Evolutionary conservation across 2,113 vertebrate species (phyloP).

Genomic region (Equus quagga): DNA sequence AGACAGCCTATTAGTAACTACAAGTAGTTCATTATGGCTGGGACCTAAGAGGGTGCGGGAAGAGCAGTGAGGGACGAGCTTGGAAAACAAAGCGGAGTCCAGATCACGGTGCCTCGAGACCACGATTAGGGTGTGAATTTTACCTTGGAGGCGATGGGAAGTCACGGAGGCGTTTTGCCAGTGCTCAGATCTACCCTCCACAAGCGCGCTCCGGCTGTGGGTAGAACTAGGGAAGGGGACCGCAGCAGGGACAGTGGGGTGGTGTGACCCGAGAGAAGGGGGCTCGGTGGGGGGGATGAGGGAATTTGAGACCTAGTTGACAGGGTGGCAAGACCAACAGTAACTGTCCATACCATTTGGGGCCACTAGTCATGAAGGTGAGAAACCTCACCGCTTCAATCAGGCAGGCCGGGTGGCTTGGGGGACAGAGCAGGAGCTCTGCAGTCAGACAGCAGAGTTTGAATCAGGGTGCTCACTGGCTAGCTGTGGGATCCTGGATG

Average conservation of each 20-base stretch:
- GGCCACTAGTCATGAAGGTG: neutral
- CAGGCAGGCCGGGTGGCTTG: neutral
- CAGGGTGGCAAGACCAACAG: neutral
- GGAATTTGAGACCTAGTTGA: neutral
- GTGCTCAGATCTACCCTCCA: neutral
- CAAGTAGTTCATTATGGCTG: neutral
- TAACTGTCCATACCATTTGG: neutral
- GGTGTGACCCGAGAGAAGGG: neutral
- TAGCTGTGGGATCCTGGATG: neutral
- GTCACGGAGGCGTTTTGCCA: neutral
- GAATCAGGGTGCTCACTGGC: neutral
- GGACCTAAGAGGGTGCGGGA: neutral
- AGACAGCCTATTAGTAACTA: neutral
- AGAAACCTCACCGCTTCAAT: neutral
- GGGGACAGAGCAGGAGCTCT: neutral
- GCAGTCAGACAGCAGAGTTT: neutral
- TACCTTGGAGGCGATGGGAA: constrained; percentile 8
- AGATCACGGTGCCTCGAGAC: neutral
- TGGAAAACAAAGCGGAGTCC: neutral
- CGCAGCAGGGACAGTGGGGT: neutral
- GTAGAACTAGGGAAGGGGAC: neutral
- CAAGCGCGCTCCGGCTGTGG: neutral
- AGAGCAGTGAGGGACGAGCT: neutral
- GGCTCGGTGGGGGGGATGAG: neutral
- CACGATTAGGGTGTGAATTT: neutral